phyloP scores from a whole-genome alignment of 2,797 vertebrate genomes.

The Euphonia xanthogaster region DNA sequence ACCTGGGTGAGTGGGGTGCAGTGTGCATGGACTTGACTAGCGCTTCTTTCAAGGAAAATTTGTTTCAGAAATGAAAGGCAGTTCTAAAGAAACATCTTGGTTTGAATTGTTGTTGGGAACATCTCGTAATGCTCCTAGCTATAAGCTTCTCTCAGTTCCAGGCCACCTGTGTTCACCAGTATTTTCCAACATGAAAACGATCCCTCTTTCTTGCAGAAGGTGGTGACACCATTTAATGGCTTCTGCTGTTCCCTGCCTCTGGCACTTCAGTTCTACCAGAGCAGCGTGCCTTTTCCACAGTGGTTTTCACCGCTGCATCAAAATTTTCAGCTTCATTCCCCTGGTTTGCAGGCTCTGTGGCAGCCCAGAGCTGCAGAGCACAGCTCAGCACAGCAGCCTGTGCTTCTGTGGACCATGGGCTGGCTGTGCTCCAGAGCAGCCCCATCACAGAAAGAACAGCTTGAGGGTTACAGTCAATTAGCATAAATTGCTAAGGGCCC shows the following conservation, averaged over 20 bases:
- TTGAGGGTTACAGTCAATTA: slow-evolving; percentile 31
- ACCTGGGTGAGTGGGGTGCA: background rate
- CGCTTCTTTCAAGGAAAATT: background rate
- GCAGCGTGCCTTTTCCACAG: background rate
- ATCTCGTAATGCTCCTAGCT: background rate
- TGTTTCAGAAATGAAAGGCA: background rate
- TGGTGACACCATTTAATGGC: background rate
- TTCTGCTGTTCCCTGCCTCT: background rate
- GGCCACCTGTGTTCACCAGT: background rate
- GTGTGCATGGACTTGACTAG: background rate
- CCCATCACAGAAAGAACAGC: background rate
- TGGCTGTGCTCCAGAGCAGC: background rate
- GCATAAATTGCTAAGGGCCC: slow-evolving; percentile 7
- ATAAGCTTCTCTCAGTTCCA: background rate
- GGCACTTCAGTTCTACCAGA: background rate
- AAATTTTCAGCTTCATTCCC: background rate
- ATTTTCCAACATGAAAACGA: background rate
- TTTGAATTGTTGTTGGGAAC: background rate
- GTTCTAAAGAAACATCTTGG: background rate
- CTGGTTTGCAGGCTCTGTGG: background rate
- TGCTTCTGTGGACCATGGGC: background rate
- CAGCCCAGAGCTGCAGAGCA: background rate
- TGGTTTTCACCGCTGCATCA: background rate
- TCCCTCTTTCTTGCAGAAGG: background rate
- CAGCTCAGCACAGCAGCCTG: background rate